phyloP scores from a whole-genome alignment of 2,797 vertebrate genomes.

The Pampus argenteus region DNA sequence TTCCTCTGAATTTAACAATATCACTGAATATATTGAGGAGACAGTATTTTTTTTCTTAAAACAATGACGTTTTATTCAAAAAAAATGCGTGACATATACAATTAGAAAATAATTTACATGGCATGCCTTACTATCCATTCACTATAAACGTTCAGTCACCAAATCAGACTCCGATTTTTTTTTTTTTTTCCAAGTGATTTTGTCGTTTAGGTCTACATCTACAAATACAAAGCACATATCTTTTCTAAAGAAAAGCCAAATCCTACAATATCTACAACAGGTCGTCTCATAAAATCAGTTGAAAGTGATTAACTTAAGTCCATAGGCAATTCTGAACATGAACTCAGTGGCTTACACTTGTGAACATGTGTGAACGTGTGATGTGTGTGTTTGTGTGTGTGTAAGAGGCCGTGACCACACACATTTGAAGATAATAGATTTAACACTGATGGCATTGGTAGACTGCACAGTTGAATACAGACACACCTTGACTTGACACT shows the following conservation, averaged over 20 bases:
- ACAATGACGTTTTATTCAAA: constrained; percentile 88
- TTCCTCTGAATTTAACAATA: background rate
- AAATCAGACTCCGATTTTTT: constrained; percentile 77
- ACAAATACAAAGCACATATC: constrained; percentile 84
- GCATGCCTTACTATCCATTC: constrained; percentile 86
- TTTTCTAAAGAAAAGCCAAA: constrained; percentile 81
- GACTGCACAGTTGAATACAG: constrained; percentile 82
- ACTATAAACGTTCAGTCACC: constrained; percentile 86
- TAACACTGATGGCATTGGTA: constrained; percentile 82
- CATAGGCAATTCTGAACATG: constrained; percentile 67
- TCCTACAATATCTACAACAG: constrained; percentile 83
- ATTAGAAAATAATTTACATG: constrained; percentile 87
- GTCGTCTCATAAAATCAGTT: constrained; percentile 69
- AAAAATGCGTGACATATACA: constrained; percentile 85
- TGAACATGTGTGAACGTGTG: constrained; percentile 63
- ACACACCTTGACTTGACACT: constrained; percentile 82
- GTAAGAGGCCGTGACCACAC: constrained; percentile 69
- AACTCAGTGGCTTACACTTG: constrained; percentile 70
- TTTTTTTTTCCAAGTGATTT: constrained; percentile 71
- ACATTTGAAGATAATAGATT: constrained; percentile 73
- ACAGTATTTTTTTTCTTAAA: constrained; percentile 72
- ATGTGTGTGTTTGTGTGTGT: constrained; percentile 55
- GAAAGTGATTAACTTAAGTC: constrained; percentile 70
- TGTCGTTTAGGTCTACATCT: constrained; percentile 78
- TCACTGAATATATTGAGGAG: background rate